Base-by-base conservation (phyloP, 2,797 vertebrate genomes). In the Mareca strepera region DNA sequence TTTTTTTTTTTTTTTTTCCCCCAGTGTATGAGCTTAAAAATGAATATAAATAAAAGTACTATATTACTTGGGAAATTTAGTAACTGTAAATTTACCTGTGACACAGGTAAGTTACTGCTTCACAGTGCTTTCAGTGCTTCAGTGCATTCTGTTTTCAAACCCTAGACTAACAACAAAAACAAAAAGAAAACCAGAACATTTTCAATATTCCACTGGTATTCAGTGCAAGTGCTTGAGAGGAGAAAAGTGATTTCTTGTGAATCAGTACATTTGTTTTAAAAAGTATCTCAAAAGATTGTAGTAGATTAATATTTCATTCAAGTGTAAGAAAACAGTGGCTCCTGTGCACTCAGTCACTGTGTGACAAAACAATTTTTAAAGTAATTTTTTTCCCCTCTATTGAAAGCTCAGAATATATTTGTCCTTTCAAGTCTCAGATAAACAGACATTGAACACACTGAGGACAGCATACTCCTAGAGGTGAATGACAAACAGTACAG, bases 231-330 rank as follows among this genome's bases (percentile, higher is more conserved):
- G 17, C 75, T 86, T 95, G 55, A 91, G 59, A 82, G 78, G 21
- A 83, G 20, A 66, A 88, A 77, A 28, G 28, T 87, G 79, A 82
- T 70, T 80, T 95, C 68, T 93, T 92, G 48, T 87, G 68, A 91
- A 52, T 82, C 75, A 78, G 59, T 74, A 67, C 10, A 78, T 89
- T 92, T 89, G 67, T 76, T 94, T 93, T 87, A 69, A 92, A 85
- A 95, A 91, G 25, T 92, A 53, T 75, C 73, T 87, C 52, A 63
- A 52, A 92, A 89, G n/a, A 82, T 89, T 84, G 21, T 67, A 64
- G 56, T 80, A 82, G 41, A 52, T 82, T 79, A 90, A 63, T 87
- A 91, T 80, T 94, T 92, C 35, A 77, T 85, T 95, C n/a, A 82
- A 83, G 76, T 91, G 56, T 62, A 82, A 93, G 66, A 81, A 78